A percentile compares a stretch with the other conserved stretches of the same genome.
phyloP scores from a whole-genome alignment of 2,797 vertebrate genomes.

The Sebastes nivosus region DNA sequence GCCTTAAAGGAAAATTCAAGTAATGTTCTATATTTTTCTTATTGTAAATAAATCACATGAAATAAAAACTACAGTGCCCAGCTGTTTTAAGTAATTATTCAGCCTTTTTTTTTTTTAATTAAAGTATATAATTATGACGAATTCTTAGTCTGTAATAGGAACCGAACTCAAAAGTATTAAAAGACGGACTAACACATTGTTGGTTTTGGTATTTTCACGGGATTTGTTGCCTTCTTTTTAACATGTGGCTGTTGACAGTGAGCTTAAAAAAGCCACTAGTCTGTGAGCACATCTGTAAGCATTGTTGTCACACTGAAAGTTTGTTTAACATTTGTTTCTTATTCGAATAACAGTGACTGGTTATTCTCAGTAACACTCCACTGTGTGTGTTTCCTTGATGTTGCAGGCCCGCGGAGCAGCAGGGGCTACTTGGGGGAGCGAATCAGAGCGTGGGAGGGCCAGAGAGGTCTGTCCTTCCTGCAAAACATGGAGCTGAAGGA shows the following conservation, averaged over 20 bases:
- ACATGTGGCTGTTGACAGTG: neutral
- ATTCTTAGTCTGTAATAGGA: neutral
- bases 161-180: neutral
- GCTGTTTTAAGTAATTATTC: neutral
- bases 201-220: neutral
- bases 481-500: conserved; percentile 88
- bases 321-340: conserved; percentile 26
- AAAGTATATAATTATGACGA: fast-evolving
- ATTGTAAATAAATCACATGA: neutral
- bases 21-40: neutral
- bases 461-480: conserved; percentile 89
- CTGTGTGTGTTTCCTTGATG: neutral
- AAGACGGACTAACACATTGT: neutral
- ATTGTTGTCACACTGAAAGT: neutral
- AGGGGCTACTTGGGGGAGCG: conserved; percentile 85
- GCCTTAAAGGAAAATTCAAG: neutral
- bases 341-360: neutral
- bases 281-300: conserved; percentile 26
- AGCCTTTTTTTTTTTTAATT: too few relatives aligned
- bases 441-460: conserved; percentile 89
- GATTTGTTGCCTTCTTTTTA: neutral
- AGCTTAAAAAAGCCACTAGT: neutral
- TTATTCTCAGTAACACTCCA: neutral
- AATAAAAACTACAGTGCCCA: neutral
- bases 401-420: conserved; percentile 67